A percentile compares a stretch with the other conserved stretches of the same genome.
Conservation (phyloP, 2,113 vertebrate species). For the Castor canadensis region DNA sequence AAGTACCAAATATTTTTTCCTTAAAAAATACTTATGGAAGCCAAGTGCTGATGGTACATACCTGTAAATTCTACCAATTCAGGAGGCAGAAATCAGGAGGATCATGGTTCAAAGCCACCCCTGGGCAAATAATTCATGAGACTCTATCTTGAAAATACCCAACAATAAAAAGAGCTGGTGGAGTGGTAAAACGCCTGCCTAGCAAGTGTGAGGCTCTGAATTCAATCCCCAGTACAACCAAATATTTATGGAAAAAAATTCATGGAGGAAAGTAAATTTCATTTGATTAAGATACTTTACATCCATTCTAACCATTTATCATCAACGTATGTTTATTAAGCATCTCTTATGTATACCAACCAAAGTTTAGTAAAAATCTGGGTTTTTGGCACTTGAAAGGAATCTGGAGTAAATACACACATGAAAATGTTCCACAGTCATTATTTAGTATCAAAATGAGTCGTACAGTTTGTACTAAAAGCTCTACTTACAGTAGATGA, state of each 20-base stretch:
- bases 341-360: neutral
- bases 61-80: too few relatives aligned
- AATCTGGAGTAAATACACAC: neutral
- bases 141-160: too few relatives aligned
- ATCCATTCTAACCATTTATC: neutral
- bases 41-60: neutral
- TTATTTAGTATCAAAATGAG: neutral
- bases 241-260: too few relatives aligned
- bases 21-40: neutral
- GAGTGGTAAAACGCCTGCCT: too few relatives aligned
- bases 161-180: too few relatives aligned
- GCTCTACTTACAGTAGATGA: slow-evolving; percentile 1
- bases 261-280: too few relatives aligned
- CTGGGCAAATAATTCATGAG: too few relatives aligned
- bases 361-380: neutral
- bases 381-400: neutral
- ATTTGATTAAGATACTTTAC: neutral
- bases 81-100: too few relatives aligned
- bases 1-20: slow-evolving; percentile 1
- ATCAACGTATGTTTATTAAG: slow-evolving; percentile 9
- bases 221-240: too few relatives aligned
- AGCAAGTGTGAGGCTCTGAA: too few relatives aligned
- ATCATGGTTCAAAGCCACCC: too few relatives aligned
- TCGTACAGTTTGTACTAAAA: neutral
- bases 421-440: neutral